Conservation (phyloP, 2,797 vertebrate species). For the Champsocephalus esox region DNA sequence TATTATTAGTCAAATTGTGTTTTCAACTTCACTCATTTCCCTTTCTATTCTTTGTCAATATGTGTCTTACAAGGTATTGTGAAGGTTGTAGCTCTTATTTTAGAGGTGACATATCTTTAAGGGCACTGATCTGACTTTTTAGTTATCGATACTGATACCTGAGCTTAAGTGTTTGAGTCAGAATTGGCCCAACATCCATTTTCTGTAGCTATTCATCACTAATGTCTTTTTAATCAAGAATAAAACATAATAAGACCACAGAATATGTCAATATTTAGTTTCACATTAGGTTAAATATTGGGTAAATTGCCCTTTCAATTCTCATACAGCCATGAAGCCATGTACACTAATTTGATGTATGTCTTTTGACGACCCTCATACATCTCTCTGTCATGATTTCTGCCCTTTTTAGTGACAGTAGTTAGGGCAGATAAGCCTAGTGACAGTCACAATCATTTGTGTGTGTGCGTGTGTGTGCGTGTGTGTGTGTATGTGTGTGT, state of each 20-base stretch:
- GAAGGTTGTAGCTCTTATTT: background rate
- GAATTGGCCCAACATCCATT: too few species aligned
- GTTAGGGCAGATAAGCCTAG: background rate
- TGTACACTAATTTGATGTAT: background rate
- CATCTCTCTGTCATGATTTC: background rate
- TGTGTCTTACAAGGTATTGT: background rate
- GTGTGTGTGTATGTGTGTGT: background rate
- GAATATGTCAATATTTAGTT: background rate
- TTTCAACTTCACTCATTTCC: background rate
- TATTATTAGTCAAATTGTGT: background rate
- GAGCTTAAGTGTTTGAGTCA: too few species aligned
- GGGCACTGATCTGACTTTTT: too few species aligned
- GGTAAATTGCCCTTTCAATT: background rate
- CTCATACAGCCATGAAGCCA: background rate
- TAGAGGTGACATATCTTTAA: background rate
- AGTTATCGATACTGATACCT: too few species aligned
- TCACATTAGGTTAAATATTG: background rate
- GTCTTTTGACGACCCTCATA: background rate
- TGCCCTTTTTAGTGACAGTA: slow-evolving; percentile 9
- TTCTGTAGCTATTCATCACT: too few species aligned
- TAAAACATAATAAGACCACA: too few species aligned
- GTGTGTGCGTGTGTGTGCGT: background rate
- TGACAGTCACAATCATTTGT: background rate
- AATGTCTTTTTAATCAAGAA: too few species aligned
- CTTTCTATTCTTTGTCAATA: background rate